Percentiles rank a stretch among this genome's conserved stretches.
Evolutionary conservation across 2,797 vertebrate genomes (phyloP).

Genomic region (Varecia variegata): DNA sequence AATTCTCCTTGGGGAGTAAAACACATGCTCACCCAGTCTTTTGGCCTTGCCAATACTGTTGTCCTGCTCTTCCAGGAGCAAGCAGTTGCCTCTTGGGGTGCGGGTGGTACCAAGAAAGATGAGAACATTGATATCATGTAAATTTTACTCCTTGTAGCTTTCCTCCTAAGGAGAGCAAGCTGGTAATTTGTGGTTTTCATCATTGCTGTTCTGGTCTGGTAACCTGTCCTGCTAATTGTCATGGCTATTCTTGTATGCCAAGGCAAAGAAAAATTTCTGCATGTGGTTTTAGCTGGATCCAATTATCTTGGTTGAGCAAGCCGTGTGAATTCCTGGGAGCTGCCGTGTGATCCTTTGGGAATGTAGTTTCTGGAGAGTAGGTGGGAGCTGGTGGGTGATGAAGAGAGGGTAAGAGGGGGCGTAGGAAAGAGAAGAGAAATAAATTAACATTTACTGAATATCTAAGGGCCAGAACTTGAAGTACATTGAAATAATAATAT

Average conservation of each 20-base stretch:
- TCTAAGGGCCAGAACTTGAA: neutral
- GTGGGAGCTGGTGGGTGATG: neutral
- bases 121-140: neutral
- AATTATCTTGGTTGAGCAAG: neutral
- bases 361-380: neutral
- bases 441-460: neutral
- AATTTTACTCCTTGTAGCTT: neutral
- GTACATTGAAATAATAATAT: neutral
- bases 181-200: neutral
- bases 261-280: neutral
- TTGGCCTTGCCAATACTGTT: neutral
- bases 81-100: neutral
- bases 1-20: neutral
- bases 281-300: neutral
- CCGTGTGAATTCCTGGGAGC: neutral
- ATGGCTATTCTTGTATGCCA: neutral
- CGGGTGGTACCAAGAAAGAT: neutral
- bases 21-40: fast-evolving
- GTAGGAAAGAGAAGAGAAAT: neutral
- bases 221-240: neutral
- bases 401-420: too few relatives aligned
- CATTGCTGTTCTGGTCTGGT: neutral
- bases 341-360: neutral
- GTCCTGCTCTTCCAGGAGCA: neutral
- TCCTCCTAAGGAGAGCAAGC: neutral